Base-by-base conservation (phyloP, 2,797 vertebrate species). In the Myoxocephalus aenaeus region DNA sequence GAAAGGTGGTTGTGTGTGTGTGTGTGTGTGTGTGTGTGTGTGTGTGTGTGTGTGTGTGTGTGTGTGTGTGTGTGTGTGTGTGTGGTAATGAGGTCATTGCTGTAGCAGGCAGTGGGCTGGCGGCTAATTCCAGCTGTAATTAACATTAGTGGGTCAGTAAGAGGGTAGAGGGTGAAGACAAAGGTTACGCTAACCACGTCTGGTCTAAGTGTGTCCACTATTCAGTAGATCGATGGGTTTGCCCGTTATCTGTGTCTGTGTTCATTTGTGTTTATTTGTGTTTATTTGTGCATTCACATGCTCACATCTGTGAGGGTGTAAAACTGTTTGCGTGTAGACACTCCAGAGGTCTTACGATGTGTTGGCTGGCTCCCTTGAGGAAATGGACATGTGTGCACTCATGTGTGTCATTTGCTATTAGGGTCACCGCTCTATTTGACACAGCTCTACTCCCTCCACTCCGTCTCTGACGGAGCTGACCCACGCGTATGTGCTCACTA, bases 371-470 rank as follows among this genome's bases (percentile, higher is more conserved):
- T 92, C 90, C 90, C 92, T 90, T 75, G 87, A 90, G 93, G 89
- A 92, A 89, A 89, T 65, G 86, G 92, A 91, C 90, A 83, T 81
- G 90, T 83, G 88, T 87, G 87, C 89, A 25, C 87, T 87, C 89
- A 89, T 91, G 91, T 90, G 89, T 92, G 90, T 92, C 86, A 93
- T 93, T 91, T 91, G 91, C 91, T 93, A 91, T 93, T 93, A 92
- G 90, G 91, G 90, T 94, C 92, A 93, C 81, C 29, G 78, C 89
- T 90, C 86, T 87, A 68, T 90, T 86, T 90, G 89, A 89, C 89
- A 87, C 87, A 79, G 83, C 85, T 85, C 81, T 48, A 65, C 82
- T 85, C 77, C 61, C 87, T 86, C 70, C 73, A 79, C 88, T 73
- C 57, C 75, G 74, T 77, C 74, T 82, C 56, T 62, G 53, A 80